These are phyloP conservation scores for Diachrysia chrysitis DNA, from an alignment of 2,888 invertebrate species.

Conservation along the genomic window DNA sequence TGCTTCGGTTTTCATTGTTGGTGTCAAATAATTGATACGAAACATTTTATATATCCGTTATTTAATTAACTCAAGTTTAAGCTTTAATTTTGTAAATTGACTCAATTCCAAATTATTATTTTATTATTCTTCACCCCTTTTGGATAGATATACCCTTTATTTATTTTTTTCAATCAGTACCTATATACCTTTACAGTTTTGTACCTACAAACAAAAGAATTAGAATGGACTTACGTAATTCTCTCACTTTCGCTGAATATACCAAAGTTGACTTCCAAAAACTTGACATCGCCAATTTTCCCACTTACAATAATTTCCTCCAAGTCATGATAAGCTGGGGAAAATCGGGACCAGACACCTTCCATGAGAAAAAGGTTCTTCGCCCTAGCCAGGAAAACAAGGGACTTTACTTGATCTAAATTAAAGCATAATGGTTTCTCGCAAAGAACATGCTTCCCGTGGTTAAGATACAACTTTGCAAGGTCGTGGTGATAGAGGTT, in stretches of 20 bases:
- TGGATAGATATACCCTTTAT: too few relatives aligned
- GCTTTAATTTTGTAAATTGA: too few relatives aligned
- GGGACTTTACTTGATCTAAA: constrained; percentile 91
- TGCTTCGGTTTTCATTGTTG: too few relatives aligned
- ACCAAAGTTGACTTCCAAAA: constrained; percentile 92
- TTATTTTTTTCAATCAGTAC: too few relatives aligned
- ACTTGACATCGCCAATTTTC: constrained; percentile 91
- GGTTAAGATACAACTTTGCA: constrained; percentile 92
- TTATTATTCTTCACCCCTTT: too few relatives aligned
- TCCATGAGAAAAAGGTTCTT: constrained; percentile 95
- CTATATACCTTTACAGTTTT: too few relatives aligned
- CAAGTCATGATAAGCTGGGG: constrained; percentile 93
- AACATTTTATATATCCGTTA: too few relatives aligned
- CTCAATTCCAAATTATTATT: too few relatives aligned
- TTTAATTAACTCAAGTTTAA: too few relatives aligned
- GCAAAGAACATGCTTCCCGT: constrained; percentile 96
- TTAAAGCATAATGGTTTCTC: constrained; percentile 97
- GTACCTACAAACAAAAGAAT: too few relatives aligned
- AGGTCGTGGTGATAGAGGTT: constrained; percentile 93
- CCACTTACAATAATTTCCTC: constrained; percentile 91
- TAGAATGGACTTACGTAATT: constrained; percentile 64
- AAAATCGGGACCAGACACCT: constrained; percentile 96
- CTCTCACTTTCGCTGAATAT: constrained; percentile 83
- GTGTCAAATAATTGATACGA: too few relatives aligned
- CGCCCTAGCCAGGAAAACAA: constrained; percentile 91